Conservation (phyloP, 2,888 invertebrate genomes). For the Parthenolecanium corni region DNA sequence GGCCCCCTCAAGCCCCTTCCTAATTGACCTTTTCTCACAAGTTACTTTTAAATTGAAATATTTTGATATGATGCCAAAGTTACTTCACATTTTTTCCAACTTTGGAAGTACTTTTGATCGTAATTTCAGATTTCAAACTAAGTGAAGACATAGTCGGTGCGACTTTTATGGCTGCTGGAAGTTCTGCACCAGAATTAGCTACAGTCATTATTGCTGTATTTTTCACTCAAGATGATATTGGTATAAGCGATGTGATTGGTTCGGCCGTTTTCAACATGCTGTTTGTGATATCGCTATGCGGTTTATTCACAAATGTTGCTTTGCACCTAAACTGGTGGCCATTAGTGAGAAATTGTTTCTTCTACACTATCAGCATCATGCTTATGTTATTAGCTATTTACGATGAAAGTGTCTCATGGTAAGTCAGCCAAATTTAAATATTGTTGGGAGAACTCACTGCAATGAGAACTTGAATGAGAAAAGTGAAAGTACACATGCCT, state of each 20-base stretch:
- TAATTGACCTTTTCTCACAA: no score
- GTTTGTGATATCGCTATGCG: constrained; percentile 86
- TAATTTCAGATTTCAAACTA: constrained; percentile 56
- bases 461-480: no score
- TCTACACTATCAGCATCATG: constrained; percentile 77
- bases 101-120: no score
- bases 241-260: constrained; percentile 76
- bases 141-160: constrained; percentile 94
- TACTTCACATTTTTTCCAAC: no score
- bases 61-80: no score
- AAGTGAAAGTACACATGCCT: no score
- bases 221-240: constrained; percentile 83
- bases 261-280: constrained; percentile 92
- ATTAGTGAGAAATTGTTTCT: constrained; percentile 78
- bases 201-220: constrained; percentile 90
- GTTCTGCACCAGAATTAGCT: constrained; percentile 91
- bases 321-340: constrained; percentile 93
- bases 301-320: constrained; percentile 71
- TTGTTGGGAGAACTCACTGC: no score
- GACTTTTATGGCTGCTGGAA: constrained; percentile 97
- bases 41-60: no score
- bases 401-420: constrained; percentile 77
- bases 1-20: no score
- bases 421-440: constrained; percentile 35
- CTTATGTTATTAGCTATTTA: constrained; percentile 76